Conservation (phyloP, 2,797 vertebrate species). For the Ptychobarbus kaznakovi region DNA sequence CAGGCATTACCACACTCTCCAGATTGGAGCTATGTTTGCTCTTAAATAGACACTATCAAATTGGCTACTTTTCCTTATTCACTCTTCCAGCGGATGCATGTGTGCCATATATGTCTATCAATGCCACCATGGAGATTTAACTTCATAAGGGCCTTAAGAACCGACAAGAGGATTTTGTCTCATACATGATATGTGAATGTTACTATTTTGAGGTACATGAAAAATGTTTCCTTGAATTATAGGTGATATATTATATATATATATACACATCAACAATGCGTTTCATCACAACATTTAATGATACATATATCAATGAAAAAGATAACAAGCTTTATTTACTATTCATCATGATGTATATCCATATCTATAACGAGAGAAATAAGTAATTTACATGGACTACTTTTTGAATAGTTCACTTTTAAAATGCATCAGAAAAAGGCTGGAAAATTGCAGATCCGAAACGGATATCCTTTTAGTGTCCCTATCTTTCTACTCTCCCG, state of each 20-base stretch:
- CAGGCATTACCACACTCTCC: slow-evolving; percentile 79
- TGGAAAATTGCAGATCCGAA: slow-evolving; percentile 55
- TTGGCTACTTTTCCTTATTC: slow-evolving; percentile 38
- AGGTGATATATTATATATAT: neutral
- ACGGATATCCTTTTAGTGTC: slow-evolving; percentile 27
- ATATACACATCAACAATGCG: slow-evolving; percentile 15
- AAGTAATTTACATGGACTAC: slow-evolving; percentile 61
- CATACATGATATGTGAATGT: neutral
- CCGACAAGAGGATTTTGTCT: neutral
- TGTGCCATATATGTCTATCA: slow-evolving; percentile 2
- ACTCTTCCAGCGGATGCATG: slow-evolving; percentile 1
- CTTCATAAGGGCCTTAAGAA: slow-evolving; percentile 22
- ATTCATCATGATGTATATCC: slow-evolving; percentile 65
- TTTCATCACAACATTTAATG: slow-evolving; percentile 61
- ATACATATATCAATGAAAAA: slow-evolving; percentile 72
- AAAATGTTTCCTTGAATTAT: neutral
- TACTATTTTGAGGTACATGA: slow-evolving; percentile 2
- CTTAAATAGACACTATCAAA: slow-evolving; percentile 56
- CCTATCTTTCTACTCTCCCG: slow-evolving; percentile 27
- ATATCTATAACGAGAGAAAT: slow-evolving; percentile 72
- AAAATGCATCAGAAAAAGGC: slow-evolving; percentile 60
- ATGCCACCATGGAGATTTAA: neutral
- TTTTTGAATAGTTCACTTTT: slow-evolving; percentile 59
- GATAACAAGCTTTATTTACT: slow-evolving; percentile 71
- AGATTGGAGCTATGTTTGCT: slow-evolving; percentile 73